phyloP scores from a whole-genome alignment of 1,140 invertebrate genomes.

The Portunus trituberculatus region DNA sequence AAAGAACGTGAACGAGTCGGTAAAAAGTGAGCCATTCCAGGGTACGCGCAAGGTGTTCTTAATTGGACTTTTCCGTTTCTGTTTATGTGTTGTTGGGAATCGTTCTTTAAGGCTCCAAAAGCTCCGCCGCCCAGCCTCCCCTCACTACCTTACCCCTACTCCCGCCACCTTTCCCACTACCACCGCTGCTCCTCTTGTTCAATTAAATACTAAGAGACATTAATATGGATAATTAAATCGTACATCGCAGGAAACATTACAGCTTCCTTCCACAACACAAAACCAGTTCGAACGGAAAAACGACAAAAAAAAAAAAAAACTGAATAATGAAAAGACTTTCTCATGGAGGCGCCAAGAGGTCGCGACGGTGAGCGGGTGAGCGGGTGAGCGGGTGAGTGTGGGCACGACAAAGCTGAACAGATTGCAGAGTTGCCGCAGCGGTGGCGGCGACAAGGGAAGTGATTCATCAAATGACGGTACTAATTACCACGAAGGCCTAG shows the following conservation, averaged over 20 bases:
- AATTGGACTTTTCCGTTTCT: neutral
- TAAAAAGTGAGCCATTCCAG: neutral
- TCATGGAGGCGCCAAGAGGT: neutral
- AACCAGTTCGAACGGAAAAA: neutral
- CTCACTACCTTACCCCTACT: neutral
- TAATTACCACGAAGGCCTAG: constrained; percentile 21
- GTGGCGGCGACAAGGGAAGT: neutral
- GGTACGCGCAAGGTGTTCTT: neutral
- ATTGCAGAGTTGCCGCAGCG: neutral
- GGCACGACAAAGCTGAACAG: neutral
- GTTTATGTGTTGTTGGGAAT: neutral
- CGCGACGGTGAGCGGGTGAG: neutral
- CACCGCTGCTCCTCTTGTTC: neutral
- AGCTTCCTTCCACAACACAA: neutral
- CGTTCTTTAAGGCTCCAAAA: neutral
- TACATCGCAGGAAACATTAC: constrained; percentile 21
- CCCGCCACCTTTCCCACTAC: neutral
- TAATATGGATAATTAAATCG: constrained; percentile 24
- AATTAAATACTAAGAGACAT: neutral
- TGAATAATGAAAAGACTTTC: neutral
- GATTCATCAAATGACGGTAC: neutral
- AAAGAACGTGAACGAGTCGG: neutral
- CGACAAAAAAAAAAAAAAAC: neutral
- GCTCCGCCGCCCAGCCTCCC: neutral
- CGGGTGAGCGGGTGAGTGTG: neutral